Percentiles rank a stretch among this genome's conserved stretches.
phyloP scores from a whole-genome alignment of 2,888 invertebrate species.

The Conchocele bisecta region DNA sequence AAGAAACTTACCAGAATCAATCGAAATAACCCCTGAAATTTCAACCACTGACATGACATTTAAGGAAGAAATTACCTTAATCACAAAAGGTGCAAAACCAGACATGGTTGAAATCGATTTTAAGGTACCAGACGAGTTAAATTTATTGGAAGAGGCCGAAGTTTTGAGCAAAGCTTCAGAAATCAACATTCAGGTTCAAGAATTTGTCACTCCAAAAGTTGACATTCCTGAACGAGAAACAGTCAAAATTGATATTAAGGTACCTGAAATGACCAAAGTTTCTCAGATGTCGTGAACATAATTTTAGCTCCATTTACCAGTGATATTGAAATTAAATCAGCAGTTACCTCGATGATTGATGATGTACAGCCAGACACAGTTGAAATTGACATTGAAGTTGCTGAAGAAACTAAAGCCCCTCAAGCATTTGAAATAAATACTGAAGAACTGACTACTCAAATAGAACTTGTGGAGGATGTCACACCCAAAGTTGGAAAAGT shows the following conservation, averaged over 20 bases:
- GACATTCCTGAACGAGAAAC: too few species aligned
- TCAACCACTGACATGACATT: not conserved
- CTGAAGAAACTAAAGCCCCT: slow-evolving; percentile 10
- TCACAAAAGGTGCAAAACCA: not conserved
- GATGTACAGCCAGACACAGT: slow-evolving; percentile 22
- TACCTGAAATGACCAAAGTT: slow-evolving; percentile 10
- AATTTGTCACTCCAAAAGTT: too few species aligned
- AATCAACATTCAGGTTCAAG: too few species aligned
- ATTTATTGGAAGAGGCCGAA: too few species aligned
- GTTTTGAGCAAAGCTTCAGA: too few species aligned
- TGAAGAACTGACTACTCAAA: slow-evolving; percentile 13
- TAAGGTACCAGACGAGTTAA: too few species aligned
- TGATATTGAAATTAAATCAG: slow-evolving; percentile 1
- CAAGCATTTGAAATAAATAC: slow-evolving; percentile 25
- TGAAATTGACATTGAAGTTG: slow-evolving; percentile 13
- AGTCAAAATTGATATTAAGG: slow-evolving; percentile 30
- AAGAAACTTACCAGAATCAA: not conserved
- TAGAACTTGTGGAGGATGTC: not conserved
- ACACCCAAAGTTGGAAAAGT: slow-evolving; percentile 10
- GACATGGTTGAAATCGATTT: slow-evolving; percentile 10
- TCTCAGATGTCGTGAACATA: too few species aligned
- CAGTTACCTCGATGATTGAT: slow-evolving; percentile 2
- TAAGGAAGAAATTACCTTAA: not conserved
- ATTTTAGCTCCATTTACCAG: too few species aligned
- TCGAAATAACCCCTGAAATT: not conserved